Base-by-base conservation (phyloP, 2,113 vertebrate species). In the Saccopteryx bilineata region DNA sequence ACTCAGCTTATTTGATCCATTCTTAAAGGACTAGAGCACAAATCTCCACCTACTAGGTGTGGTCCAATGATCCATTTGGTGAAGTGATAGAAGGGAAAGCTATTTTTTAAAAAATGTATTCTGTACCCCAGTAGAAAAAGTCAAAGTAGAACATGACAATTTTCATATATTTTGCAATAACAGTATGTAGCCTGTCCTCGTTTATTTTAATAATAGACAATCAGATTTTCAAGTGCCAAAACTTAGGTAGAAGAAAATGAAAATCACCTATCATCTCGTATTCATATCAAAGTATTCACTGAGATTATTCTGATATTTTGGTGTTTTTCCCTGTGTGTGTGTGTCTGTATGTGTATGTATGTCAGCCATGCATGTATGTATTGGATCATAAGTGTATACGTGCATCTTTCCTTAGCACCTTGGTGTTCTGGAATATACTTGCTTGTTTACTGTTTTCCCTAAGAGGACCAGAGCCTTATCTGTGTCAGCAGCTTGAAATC, bases 151-250 rank as follows among this genome's bases (percentile, higher is more conserved):
- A 80, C 19, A 61, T 92, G 31, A 60, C 83, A 15, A 76, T 52
- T 93, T 66, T 91, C 61, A 46, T 78, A 26, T 84, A 54, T 71
- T 86, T 94, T 48, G 39, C 66, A 88, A 8, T 80, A n/a, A 46
- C 0, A 58, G 14, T 68, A 12, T 66, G n/a, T 5, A 82, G 21
- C 8, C 15, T 63, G 52, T 19, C 3, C 17, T 28, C 9, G 3
- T 81, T 60, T 75, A 7, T 75, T 69, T 68, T 92, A 86, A n/a
- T 74, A 90, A 52, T 54, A 87, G 56, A 26, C 17, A 26, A 5
- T 48, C 46, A 81, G n/a, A 50, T 60, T 76, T 94, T 84, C 84
- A 85, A 94, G 50, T 82, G n/a, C 11, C 39, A 48, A 69, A 61
- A 89, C 83, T 15, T 50, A 74, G 11, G 5, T 46, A n/a, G 21